Base-by-base conservation (phyloP, 1,140 invertebrate genomes). In the Meloidogyne exigua region DNA sequence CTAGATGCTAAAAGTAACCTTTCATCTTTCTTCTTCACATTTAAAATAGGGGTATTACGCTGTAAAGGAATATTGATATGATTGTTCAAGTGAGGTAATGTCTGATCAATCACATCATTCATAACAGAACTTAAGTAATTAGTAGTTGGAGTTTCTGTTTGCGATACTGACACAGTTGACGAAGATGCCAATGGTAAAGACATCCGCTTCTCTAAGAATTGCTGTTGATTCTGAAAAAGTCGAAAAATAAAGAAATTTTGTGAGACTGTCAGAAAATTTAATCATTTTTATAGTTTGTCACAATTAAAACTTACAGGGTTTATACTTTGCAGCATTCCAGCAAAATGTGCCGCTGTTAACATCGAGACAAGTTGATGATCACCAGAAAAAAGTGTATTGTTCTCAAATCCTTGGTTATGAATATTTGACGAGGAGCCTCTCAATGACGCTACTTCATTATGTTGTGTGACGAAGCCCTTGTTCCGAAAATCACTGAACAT, bases 281-380 rank as follows among this genome's bases (percentile, higher is more conserved):
- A n/a, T n/a, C n/a, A n/a, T n/a, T n/a, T n/a, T n/a, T n/a, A n/a
- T n/a, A n/a, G n/a, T n/a, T n/a, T n/a, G n/a, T n/a, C n/a, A n/a
- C n/a, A n/a, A 18, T 18, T 18, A 62, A 18, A 32, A 76, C 28
- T 44, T 42, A 77, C 76, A 18, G 64, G n/a, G 15, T 69, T 75
- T 13, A 62, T 76, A 12, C 28, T 63, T 42, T 26, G 32, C 18
- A 68, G 26, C 62, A 77, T 77, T 1, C 25, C 68, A 32, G 76
- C 65, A 18, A 68, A 70, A 63, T 77, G 74, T 15, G 65, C 62
- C 25, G 72, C 76, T 18, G 73, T 76, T 23, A 63, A 21, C 36
- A 67, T 62, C n/a, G 75, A 70, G 13, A 21, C 62, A 44, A 68
- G 21, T 39, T 62, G 57, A 75, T 49, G 25, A 68, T 65, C 64